Evolutionary conservation across 2,888 invertebrate genomes (phyloP).

Genomic region (Zaprionus obscuricornis): DNA sequence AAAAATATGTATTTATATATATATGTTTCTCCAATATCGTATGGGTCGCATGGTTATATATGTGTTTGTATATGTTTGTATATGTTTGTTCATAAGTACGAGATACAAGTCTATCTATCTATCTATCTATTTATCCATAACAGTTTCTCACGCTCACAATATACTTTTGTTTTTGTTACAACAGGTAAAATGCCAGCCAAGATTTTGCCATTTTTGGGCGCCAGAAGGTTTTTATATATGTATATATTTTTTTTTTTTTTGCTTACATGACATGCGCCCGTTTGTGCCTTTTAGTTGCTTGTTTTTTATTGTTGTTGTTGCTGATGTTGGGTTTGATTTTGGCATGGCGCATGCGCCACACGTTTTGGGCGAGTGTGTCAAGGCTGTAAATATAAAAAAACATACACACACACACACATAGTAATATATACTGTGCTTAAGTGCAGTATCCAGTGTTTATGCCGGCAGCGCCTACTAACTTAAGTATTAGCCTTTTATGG

Average conservation of each 20-base stretch:
- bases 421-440: no score
- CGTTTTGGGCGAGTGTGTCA: conserved; percentile 77
- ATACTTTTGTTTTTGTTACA: conserved; percentile 47
- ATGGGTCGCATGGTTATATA: no score
- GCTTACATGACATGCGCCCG: conserved; percentile 53
- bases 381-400: conserved; percentile 46
- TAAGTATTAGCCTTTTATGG: conserved; percentile 65
- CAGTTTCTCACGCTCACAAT: conserved; percentile 77
- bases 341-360: conserved; percentile 71
- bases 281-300: conserved; percentile 38
- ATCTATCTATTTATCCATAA: no score
- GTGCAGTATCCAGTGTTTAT: conserved; percentile 32
- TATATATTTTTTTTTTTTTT: conserved; percentile 17
- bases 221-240: conserved; percentile 64
- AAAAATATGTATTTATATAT: conserved; percentile 14
- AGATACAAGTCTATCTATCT: no score
- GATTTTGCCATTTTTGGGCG: conserved; percentile 73
- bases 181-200: conserved; percentile 64
- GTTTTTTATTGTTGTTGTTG: conserved; percentile 28
- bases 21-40: no score
- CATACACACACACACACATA: no score
- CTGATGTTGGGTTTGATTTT: conserved; percentile 41
- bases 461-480: conserved; percentile 2
- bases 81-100: no score
- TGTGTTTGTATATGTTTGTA: no score